Conservation (phyloP, 2,888 invertebrate genomes). For the Drosophila fungiperda region DNA sequence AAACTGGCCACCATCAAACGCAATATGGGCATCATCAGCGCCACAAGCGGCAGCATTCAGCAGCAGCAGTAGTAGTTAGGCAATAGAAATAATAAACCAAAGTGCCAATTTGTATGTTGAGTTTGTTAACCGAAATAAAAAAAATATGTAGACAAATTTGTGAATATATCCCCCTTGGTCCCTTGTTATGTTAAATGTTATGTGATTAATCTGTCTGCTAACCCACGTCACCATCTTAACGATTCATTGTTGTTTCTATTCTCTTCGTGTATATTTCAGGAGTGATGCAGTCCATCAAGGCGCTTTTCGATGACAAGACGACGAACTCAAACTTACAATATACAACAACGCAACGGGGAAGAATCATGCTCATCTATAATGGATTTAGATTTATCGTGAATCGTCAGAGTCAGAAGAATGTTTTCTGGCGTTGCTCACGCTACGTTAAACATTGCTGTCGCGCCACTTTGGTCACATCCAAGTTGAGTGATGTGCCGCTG, state of each 20-base stretch:
- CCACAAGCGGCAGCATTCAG: neutral
- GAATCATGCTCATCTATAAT: constrained; percentile 84
- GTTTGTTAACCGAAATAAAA: constrained; percentile 60
- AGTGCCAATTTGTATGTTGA: constrained; percentile 49
- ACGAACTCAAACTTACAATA: constrained; percentile 82
- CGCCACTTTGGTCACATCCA: constrained; percentile 84
- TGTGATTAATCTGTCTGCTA: neutral
- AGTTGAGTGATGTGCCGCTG: constrained; percentile 80
- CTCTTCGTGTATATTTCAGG: constrained; percentile 43
- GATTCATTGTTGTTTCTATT: constrained; percentile 9
- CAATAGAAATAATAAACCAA: constrained; percentile 10
- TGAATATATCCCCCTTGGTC: constrained; percentile 6
- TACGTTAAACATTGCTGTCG: constrained; percentile 85
- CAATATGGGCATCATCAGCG: constrained; percentile 8
- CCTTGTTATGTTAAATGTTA: constrained; percentile 10
- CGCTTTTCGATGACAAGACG: constrained; percentile 80
- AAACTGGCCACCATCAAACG: constrained; percentile 74
- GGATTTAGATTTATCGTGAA: constrained; percentile 85
- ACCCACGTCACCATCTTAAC: neutral
- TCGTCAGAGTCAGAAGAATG: constrained; percentile 84
- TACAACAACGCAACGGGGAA: constrained; percentile 84
- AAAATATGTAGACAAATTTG: constrained; percentile 44
- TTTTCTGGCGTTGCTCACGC: constrained; percentile 85
- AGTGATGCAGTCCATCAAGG: constrained; percentile 72
- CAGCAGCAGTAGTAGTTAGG: constrained; percentile 23